Base-by-base conservation (phyloP, 2,888 invertebrate species). In the Mythimna loreyi region DNA sequence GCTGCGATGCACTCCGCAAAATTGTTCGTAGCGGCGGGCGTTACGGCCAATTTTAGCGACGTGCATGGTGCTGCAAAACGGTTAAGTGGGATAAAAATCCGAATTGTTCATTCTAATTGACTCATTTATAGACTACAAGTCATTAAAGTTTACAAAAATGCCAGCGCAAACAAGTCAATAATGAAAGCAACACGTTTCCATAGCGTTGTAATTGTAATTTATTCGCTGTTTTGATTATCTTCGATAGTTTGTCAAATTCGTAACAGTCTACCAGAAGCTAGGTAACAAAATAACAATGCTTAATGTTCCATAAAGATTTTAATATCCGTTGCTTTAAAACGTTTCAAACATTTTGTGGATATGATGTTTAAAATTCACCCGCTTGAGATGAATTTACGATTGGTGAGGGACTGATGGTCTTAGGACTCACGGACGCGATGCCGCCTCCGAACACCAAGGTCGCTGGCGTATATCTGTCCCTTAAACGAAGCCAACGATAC, bases 171-270 rank as follows among this genome's bases (percentile, higher is more conserved):
- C 57, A 40, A 74, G 53, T 60, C 36, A 56, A 76, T 70, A 83
- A 78, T 78, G 81, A 87, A 87, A 82, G 83, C 78, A 81, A 25
- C 67, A 63, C 55, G 56, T 67, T 79, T 60, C 13, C 5, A 25
- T 47, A 11, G 75, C 75, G 59, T 79, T 64, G 21, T 40, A 64
- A 76, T 60, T 52, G 40, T 9, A 60, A 67, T 73, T 74, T 57
- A 11, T 45, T 60, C 59, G 80, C 47, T 53, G 19, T 65, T 64
- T 75, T n/a, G 43, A 62, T 78, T 75, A 49, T 57, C 55, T 67
- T 23, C 79, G 74, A 59, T 40, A 56, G 56, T 59, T n/a, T 61
- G 66, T 40, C 55, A 19, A 16, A 13, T 60, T 57, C 11, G 74
- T 23, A 45, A 40, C 56, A 63, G 67, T 52, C 52, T n/a, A 52